Evolutionary conservation across 1,140 invertebrate species (phyloP), one percentile per base, ranked within the genome.

Genomic region (Apis dorsata): DNA sequence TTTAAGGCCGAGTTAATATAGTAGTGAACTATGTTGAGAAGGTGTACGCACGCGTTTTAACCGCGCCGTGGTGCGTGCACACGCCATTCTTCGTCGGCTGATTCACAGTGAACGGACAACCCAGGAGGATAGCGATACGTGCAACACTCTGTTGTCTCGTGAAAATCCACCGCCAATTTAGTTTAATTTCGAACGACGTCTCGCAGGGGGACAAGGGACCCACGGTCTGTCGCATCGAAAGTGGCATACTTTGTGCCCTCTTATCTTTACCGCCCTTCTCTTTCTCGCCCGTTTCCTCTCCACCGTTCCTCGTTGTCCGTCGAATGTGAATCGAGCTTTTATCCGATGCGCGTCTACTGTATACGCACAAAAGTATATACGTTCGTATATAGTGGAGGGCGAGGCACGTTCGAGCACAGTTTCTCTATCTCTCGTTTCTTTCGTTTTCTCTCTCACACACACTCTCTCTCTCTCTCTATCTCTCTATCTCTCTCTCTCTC

Each of bases 1-100:
- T 86, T 89, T 89, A 89, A 89, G 88, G 88, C 88, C 87, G 88
- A 89, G 88, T 89, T 89, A 89, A 88, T 73, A 89, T 73, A 89
- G 80, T 89, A 89, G 81, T 88, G 85, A 88, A 89, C 84, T 89
- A 86, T 89, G 57, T 49, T 12, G 79, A 78, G 70, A 69, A 34
- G 63, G 62, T 62, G 68, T 73, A 53, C 55, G 44, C 63, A 63
- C 76, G 77, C 59, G 79, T 68, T n/a, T 21, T 15, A 57, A 55
- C 51, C 34, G 65, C 65, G 63, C 63, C 63, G 44, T 28, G 63
- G 44, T 60, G 60, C 73, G 73, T 65, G 28, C 53, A 51, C 49
- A 51, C 59, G 78, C 65, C 24, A 66, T 81, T 59, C 62, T 17
- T 75, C 62, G 71, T 59, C 34, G 21, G 17, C 49, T 49, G 71